Evolutionary conservation across 2,888 invertebrate genomes (phyloP).

Genomic region (Lymantria dispar): DNA sequence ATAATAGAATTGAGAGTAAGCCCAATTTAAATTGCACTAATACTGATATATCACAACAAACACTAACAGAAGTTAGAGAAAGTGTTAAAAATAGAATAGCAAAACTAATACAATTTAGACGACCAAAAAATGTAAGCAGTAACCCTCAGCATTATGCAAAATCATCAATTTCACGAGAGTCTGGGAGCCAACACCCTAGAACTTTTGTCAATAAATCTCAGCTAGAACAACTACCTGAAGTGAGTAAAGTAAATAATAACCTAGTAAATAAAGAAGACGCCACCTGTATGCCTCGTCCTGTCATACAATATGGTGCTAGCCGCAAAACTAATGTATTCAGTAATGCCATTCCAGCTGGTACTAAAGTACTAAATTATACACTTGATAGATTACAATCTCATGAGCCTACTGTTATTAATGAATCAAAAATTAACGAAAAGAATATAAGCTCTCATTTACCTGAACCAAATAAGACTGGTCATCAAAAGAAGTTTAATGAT

Average conservation of each 20-base stretch:
- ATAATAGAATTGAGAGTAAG: conserved; percentile 9
- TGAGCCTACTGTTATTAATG: conserved; percentile 2
- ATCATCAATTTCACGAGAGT: not conserved
- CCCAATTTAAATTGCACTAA: not conserved
- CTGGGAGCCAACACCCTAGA: not conserved
- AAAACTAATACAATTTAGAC: conserved; percentile 56
- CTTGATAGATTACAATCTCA: not conserved
- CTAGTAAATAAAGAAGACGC: not conserved
- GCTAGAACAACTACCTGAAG: conserved; percentile 31
- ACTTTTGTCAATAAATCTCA: conserved; percentile 37
- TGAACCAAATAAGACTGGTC: not conserved
- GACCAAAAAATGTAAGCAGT: conserved; percentile 32
- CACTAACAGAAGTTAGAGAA: conserved; percentile 1
- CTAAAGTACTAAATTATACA: conserved; percentile 7
- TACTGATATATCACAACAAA: not conserved
- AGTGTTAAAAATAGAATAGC: conserved; percentile 49
- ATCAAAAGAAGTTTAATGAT: conserved; percentile 39
- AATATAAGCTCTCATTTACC: not conserved
- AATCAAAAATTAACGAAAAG: not conserved
- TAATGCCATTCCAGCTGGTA: conserved; percentile 3
- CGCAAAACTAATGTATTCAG: conserved; percentile 4
- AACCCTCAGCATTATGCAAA: conserved; percentile 13
- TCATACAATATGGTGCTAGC: conserved; percentile 27
- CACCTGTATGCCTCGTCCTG: conserved; percentile 16
- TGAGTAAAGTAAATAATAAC: conserved; percentile 30